A percentile compares a stretch with the other conserved stretches of the same genome.
Evolutionary conservation across 2,113 vertebrate genomes (phyloP).

Genomic region (Furnarius figulus): DNA sequence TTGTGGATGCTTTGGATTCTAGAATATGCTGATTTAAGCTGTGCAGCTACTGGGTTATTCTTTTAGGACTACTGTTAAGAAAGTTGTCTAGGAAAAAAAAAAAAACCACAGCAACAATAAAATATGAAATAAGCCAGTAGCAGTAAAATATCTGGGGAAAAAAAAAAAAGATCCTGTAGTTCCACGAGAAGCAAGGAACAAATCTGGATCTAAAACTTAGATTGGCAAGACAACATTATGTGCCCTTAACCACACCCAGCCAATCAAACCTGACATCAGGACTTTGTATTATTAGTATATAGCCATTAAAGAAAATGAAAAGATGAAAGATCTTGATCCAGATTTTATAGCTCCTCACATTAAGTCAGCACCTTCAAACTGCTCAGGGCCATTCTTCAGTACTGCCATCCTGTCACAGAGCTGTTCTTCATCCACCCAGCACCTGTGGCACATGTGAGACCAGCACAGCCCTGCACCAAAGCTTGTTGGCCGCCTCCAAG

Average conservation of each 20-base stretch:
- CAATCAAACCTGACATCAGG: not conserved
- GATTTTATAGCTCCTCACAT: not conserved
- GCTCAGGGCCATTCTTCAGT: not conserved
- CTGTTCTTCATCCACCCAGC: not conserved
- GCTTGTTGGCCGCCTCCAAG: accelerated
- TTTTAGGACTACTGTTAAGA: not conserved
- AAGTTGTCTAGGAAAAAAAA: not conserved
- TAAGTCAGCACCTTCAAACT: not conserved
- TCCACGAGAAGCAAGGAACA: not conserved
- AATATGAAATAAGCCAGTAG: not conserved
- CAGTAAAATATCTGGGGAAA: not conserved
- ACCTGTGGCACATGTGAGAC: accelerated
- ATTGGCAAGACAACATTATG: accelerated
- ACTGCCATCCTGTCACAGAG: not conserved
- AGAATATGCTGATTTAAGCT: not conserved
- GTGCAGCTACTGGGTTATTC: not conserved
- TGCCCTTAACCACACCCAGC: not conserved
- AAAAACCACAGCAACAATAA: not conserved
- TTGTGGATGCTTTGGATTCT: not conserved
- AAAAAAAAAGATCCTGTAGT: not conserved
- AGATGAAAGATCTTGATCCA: not conserved
- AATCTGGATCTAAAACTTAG: not conserved
- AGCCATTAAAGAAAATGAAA: not conserved
- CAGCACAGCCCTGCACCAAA: accelerated
- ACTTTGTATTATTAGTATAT: not conserved